A percentile compares a stretch with the other conserved stretches of the same genome.
Conservation (phyloP, 2,888 invertebrate genomes). For the Drosophila pseudotalamancana region DNA sequence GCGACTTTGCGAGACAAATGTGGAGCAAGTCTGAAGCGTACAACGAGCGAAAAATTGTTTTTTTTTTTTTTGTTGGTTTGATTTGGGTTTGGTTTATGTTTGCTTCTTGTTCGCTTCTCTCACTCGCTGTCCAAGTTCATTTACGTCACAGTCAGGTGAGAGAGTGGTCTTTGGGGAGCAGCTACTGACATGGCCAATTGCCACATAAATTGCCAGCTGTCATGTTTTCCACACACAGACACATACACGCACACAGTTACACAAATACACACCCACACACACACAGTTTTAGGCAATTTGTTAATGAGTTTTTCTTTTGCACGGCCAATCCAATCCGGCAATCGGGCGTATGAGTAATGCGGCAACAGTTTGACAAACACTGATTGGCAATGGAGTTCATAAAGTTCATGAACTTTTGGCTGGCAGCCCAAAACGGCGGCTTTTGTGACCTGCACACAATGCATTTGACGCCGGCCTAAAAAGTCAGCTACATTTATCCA, state of each 20-base stretch:
- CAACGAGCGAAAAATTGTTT: background rate
- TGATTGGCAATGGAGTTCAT: constrained; percentile 52
- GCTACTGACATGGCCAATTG: constrained; percentile 59
- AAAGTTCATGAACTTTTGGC: constrained; percentile 75
- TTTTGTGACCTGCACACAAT: constrained; percentile 67
- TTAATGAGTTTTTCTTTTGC: constrained; percentile 70
- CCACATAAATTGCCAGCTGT: constrained; percentile 59
- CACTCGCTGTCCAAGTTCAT: constrained; percentile 56
- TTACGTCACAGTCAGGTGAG: constrained; percentile 71
- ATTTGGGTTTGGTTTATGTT: constrained; percentile 16
- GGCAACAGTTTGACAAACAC: constrained; percentile 45
- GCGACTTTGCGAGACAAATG: constrained; percentile 71
- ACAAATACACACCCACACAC: background rate
- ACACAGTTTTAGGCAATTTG: constrained; percentile 64
- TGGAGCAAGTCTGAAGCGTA: constrained; percentile 46
- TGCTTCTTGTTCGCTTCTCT: constrained; percentile 21
- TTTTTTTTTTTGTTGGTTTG: background rate
- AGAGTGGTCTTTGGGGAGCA: constrained; percentile 42
- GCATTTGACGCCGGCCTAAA: constrained; percentile 68
- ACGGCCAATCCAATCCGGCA: background rate
- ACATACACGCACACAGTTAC: background rate
- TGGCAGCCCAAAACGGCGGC: constrained; percentile 51
- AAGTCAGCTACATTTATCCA: constrained; percentile 20
- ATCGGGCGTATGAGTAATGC: constrained; percentile 16
- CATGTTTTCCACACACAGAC: constrained; percentile 34